These are phyloP conservation scores for Zoanthus sociatus DNA, from an alignment of 92 coral and sea anemone genomes.

Conservation along the genomic window DNA sequence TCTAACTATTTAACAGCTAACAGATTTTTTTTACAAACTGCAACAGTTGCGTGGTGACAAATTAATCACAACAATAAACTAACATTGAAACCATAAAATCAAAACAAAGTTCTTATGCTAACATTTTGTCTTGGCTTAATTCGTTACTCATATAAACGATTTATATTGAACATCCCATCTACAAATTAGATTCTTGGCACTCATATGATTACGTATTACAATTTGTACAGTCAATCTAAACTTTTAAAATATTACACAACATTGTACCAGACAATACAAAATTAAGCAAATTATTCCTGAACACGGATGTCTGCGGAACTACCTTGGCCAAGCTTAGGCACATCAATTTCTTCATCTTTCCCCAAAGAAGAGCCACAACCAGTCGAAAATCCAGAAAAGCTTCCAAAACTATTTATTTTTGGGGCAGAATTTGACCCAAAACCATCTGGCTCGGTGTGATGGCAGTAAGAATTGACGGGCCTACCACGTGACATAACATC, in stretches of 20 bases:
- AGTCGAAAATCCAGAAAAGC: constrained; percentile 63
- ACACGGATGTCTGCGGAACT: constrained; percentile 34
- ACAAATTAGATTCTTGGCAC: constrained; percentile 36
- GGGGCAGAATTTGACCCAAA: not conserved
- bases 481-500: constrained; percentile 81
- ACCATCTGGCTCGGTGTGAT: constrained; percentile 49
- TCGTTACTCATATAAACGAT: constrained; percentile 13
- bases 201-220: constrained; percentile 36
- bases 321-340: constrained; percentile 60
- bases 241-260: constrained; percentile 32
- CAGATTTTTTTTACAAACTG: not conserved
- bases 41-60: not conserved
- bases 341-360: constrained; percentile 73
- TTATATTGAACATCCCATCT: constrained; percentile 4
- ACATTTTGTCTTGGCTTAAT: constrained; percentile 9
- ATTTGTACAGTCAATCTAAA: constrained; percentile 38
- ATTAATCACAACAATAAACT: not conserved
- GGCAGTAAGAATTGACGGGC: constrained; percentile 64
- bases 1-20: not conserved
- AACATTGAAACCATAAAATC: not conserved
- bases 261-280: constrained; percentile 49
- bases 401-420: constrained; percentile 60
- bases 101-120: constrained; percentile 1
- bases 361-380: constrained; percentile 73
- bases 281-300: constrained; percentile 15